Evolutionary conservation across 1,140 invertebrate species (phyloP).

Genomic region (Hylaeus volcanicus): DNA sequence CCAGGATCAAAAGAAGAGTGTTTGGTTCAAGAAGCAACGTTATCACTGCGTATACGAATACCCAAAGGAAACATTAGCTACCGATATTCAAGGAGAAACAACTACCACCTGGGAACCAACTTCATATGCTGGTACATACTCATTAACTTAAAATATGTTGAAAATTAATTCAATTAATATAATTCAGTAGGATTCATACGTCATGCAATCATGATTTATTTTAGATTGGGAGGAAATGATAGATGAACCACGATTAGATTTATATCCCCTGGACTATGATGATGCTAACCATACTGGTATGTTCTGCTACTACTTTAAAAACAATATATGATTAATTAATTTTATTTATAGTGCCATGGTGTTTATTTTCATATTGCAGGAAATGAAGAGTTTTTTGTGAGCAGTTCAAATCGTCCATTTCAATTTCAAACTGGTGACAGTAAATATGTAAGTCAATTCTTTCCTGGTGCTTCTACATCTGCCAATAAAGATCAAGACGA

Average conservation of each 20-base stretch:
- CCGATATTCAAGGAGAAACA: conserved; percentile 66
- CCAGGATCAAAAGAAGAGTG: conserved; percentile 82
- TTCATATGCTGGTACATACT: conserved; percentile 70
- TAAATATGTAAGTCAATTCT: conserved; percentile 86
- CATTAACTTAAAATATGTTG: not conserved
- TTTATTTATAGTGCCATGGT: not conserved
- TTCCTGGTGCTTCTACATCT: conserved; percentile 81
- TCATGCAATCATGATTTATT: conserved; percentile 14
- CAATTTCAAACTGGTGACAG: conserved; percentile 82
- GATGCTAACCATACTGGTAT: conserved; percentile 72
- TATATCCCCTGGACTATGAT: conserved; percentile 77
- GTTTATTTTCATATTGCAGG: conserved; percentile 57
- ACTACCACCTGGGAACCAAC: conserved; percentile 74
- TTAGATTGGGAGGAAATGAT: conserved; percentile 79
- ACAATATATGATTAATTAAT: not conserved
- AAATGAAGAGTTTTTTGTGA: conserved; percentile 87
- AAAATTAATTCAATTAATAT: not conserved
- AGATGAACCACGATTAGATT: conserved; percentile 73
- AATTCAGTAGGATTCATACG: too few species aligned
- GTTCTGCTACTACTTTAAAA: conserved; percentile 15
- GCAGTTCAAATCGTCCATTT: conserved; percentile 86
- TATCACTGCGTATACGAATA: conserved; percentile 92
- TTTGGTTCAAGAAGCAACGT: conserved; percentile 90
- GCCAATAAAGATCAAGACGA: conserved; percentile 59
- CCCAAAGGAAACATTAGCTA: conserved; percentile 83